These are phyloP conservation scores for Hapalemur alaotrensis DNA, from an alignment of 2,797 vertebrate genomes.

Conservation along the genomic window DNA sequence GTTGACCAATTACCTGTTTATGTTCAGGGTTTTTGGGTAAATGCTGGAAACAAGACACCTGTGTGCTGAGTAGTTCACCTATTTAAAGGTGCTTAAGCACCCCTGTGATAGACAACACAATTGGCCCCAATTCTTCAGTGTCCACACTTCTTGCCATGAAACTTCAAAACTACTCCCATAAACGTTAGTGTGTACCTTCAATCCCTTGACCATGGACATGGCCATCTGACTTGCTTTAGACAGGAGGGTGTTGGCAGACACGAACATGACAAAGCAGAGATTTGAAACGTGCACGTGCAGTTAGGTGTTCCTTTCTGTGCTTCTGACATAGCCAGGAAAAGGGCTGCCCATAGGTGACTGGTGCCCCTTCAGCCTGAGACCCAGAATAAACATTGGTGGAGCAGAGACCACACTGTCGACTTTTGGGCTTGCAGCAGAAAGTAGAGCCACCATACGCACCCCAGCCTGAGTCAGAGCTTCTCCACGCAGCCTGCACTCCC, in stretches of 20 bases:
- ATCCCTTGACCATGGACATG: not conserved
- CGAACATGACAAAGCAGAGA: not conserved
- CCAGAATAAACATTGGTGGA: not conserved
- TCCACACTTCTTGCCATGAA: not conserved
- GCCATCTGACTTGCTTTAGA: not conserved
- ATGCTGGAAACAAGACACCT: not conserved
- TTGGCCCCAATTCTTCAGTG: not conserved
- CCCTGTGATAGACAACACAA: not conserved
- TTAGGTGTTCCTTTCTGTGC: not conserved
- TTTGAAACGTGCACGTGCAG: rapidly evolving
- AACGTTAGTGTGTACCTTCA: not conserved
- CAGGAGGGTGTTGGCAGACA: not conserved
- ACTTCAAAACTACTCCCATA: not conserved
- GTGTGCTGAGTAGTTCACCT: not conserved
- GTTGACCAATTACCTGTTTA: not conserved
- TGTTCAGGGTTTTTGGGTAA: not conserved
- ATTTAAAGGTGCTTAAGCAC: not conserved
- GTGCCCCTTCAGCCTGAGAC: not conserved
- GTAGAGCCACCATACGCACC: not conserved
- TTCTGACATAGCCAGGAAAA: not conserved
- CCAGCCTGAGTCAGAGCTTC: not conserved
- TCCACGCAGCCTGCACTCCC: not conserved
- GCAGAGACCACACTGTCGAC: not conserved
- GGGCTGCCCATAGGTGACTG: not conserved
- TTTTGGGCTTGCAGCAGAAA: too few relatives aligned